Evolutionary conservation across 2,113 vertebrate species (phyloP), one percentile per base, ranked within the genome.

Genomic region (Calyptommatus sinebrachiatus): DNA sequence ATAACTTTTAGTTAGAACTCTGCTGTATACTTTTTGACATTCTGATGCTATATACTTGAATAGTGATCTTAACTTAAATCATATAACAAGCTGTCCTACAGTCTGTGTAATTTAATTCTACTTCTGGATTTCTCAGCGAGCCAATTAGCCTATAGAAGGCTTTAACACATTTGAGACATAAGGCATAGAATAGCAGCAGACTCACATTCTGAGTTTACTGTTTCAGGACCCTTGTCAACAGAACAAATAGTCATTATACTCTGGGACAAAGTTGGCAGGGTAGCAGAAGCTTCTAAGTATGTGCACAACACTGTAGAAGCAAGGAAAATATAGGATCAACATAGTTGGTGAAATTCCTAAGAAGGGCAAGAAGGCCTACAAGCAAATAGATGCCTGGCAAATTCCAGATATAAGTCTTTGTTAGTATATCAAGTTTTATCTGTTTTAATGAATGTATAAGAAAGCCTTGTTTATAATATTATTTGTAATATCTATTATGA

Each of bases 1-100:
- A 69, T 18, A 45, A 75, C 69, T 75, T 81, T 75, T 31, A 74
- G 22, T 67, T 73, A n/a, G 45, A 66, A 28, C n/a, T 6, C 31
- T 50, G 24, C 66, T 10, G 14, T 14, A 46, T 53, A 57, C 57
- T 57, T 50, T 7, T 35, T 73, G 29, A 11, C 48, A 73, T 57
- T 48, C 24, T 73, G 48, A 4, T 6, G 57, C 62, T 24, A 5
- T 57, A 18, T 57, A 57, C 53, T 57, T 48, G 18, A 10, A 20
- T n/a, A 65, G 24, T 26, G 22, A 1, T 24, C 18, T 21, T 60
- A 67, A 21, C 7, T 2, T 50, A 7, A 10, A 48, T 45, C 45
- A 75, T 62, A 62, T 22, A 62, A 14, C 16, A 46, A 2, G 10
- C 50, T n/a, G 31, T 68, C 6, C 31, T 57, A 53, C 28, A 46